Conservation (phyloP, 37 sponge, comb jelly and placozoan genomes). For the Ianthella basta region DNA sequence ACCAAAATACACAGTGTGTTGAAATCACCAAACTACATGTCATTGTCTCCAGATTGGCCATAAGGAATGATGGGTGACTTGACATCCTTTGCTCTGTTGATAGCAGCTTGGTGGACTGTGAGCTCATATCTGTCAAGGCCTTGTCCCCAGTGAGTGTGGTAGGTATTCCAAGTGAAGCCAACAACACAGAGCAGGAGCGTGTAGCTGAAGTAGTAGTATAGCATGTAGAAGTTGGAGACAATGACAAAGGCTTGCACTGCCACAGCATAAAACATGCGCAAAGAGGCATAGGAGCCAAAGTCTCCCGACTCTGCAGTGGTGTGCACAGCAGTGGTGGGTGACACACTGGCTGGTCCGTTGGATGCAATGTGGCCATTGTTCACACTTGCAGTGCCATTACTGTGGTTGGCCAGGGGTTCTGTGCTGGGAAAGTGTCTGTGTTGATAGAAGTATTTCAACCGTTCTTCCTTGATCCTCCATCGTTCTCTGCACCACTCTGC, state of each 20-base stretch:
- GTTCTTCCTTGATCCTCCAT: slow-evolving; percentile 82
- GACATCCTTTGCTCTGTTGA: neutral
- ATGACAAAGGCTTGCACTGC: neutral
- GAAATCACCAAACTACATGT: too few species aligned
- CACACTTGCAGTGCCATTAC: neutral
- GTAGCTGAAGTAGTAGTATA: neutral
- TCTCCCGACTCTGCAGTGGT: neutral
- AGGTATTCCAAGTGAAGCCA: neutral
- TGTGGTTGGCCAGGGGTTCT: neutral
- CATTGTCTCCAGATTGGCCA: too few species aligned
- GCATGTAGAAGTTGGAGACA: neutral
- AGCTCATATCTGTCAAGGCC: slow-evolving; percentile 3
- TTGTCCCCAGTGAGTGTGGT: neutral
- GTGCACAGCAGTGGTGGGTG: neutral
- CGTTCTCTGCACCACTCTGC: slow-evolving; percentile 57
- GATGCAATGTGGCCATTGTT: neutral
- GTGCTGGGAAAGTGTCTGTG: slow-evolving; percentile 42
- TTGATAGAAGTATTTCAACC: slow-evolving; percentile 64
- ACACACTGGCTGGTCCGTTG: neutral
- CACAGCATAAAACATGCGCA: neutral
- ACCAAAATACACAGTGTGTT: too few species aligned
- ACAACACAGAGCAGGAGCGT: neutral
- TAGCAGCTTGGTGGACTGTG: neutral
- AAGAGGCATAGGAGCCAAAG: slow-evolving; percentile 4
- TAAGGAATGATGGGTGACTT: neutral